A percentile compares a stretch with the other conserved stretches of the same genome.
Conservation (phyloP, 2,113 vertebrate genomes). For the Cynopterus brachyotis region DNA sequence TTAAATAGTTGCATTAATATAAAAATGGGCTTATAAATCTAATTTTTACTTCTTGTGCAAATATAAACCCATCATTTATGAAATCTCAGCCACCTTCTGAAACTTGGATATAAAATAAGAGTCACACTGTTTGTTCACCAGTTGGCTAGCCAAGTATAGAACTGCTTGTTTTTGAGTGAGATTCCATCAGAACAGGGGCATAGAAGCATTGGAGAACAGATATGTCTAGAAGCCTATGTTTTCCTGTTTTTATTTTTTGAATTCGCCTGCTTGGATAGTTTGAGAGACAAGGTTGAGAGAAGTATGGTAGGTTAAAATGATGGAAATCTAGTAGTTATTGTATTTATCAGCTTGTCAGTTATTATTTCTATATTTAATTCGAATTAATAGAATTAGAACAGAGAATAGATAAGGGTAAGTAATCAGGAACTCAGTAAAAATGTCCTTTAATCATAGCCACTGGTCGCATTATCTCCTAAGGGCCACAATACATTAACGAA, state of each 20-base stretch:
- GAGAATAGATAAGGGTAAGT: neutral
- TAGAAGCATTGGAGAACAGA: rapidly evolving
- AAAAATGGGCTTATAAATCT: neutral
- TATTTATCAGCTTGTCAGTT: neutral
- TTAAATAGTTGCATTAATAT: neutral
- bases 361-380: neutral
- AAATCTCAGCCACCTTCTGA: neutral
- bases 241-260: neutral
- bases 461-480: neutral
- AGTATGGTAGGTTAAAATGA: neutral
- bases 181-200: rapidly evolving
- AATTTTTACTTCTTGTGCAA: neutral
- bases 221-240: neutral
- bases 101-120: neutral
- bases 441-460: neutral
- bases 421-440: neutral
- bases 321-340: neutral
- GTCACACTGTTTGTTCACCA: rapidly evolving
- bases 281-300: neutral
- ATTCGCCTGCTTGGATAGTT: neutral
- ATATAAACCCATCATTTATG: neutral
- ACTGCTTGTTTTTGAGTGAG: no score
- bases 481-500: neutral
- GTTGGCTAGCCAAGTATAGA: no score
- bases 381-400: neutral